These are phyloP conservation scores for Stenoptilia bipunctidactyla DNA, from an alignment of 2,888 invertebrate genomes.

Conservation along the genomic window DNA sequence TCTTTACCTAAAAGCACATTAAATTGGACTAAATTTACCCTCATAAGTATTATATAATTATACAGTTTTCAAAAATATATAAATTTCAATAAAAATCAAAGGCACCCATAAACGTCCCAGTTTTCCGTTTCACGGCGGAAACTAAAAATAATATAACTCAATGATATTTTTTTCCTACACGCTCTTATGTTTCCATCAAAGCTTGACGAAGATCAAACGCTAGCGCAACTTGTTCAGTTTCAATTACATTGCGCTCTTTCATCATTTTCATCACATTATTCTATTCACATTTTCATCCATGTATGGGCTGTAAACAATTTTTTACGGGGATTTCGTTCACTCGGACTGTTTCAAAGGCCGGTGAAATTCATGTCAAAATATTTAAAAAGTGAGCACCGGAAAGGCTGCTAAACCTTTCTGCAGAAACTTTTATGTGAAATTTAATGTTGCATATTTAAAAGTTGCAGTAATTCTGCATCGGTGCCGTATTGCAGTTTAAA, in stretches of 20 bases:
- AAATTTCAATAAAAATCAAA: not conserved
- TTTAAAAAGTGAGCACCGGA: constrained; percentile 33
- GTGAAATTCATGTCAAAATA: constrained; percentile 35
- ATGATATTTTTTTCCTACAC: not conserved
- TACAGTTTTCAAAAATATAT: too few species aligned
- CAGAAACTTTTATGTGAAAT: constrained; percentile 36
- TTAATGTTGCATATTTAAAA: constrained; percentile 39
- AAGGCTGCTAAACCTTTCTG: constrained; percentile 29
- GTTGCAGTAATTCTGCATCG: constrained; percentile 4
- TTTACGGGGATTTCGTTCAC: constrained; percentile 10
- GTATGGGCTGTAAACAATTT: constrained; percentile 20
- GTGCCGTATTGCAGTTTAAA: constrained; percentile 20
- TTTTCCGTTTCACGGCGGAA: not conserved
- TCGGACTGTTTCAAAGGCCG: constrained; percentile 26
- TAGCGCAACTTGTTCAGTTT: constrained; percentile 5
- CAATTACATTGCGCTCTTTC: constrained; percentile 12
- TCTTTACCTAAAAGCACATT: too few species aligned
- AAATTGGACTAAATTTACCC: too few species aligned
- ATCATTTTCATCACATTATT: constrained; percentile 6
- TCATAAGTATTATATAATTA: too few species aligned
- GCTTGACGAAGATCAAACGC: not conserved
- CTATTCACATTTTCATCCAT: constrained; percentile 18
- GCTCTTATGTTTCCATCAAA: not conserved
- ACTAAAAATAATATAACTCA: not conserved
- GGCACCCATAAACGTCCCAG: not conserved